Evolutionary conservation across 1,140 invertebrate species (phyloP).

Genomic region (Homalodisca vitripennis): DNA sequence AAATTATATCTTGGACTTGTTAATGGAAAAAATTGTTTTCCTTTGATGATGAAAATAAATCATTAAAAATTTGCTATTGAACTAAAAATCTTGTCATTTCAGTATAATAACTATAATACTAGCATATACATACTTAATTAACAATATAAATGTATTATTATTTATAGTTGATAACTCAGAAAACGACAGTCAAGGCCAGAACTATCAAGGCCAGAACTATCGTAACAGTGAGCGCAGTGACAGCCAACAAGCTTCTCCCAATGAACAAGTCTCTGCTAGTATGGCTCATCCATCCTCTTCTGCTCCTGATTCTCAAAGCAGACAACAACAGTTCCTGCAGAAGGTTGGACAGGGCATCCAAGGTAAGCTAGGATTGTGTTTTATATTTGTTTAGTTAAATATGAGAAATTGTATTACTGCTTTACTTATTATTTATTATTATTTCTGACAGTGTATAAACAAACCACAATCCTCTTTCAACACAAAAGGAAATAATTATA

Average conservation of each 20-base stretch:
- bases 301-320: slow-evolving; percentile 46
- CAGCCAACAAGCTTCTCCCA: slow-evolving; percentile 8
- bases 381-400: not conserved
- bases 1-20: no score
- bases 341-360: slow-evolving; percentile 52
- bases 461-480: not conserved
- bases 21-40: not conserved
- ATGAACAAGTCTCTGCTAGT: slow-evolving; percentile 3
- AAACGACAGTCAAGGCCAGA: slow-evolving; percentile 10
- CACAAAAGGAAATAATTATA: not conserved
- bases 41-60: not conserved
- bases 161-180: slow-evolving; percentile 20
- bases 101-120: no score
- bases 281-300: slow-evolving; percentile 41
- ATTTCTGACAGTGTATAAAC: not conserved
- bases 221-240: slow-evolving; percentile 21
- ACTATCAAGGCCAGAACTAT: slow-evolving; percentile 1
- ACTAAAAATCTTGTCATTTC: no score
- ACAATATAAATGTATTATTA: not conserved
- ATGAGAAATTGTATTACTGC: not conserved
- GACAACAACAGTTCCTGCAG: slow-evolving; percentile 53
- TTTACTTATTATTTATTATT: not conserved
- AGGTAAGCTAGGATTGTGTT: slow-evolving; percentile 33
- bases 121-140: no score
- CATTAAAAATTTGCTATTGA: not conserved